Percentiles rank a stretch among this genome's conserved stretches.
phyloP scores from a whole-genome alignment of 2,888 invertebrate genomes.

The Rutpela maculata region DNA sequence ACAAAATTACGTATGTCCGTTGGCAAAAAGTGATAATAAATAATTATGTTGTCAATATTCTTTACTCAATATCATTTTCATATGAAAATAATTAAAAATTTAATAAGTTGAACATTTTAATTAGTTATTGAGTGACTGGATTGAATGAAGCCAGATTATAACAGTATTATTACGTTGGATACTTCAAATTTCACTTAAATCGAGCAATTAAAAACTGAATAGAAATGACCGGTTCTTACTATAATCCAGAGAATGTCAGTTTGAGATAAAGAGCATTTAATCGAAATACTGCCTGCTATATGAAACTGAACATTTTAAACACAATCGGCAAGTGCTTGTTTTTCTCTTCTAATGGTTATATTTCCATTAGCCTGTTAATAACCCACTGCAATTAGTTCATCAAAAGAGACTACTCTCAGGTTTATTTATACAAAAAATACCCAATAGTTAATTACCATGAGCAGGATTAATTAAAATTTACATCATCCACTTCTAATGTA shows the following conservation, averaged over 20 bases:
- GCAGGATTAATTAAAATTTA: slow-evolving; percentile 11
- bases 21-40: no score
- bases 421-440: slow-evolving; percentile 14
- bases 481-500: not conserved
- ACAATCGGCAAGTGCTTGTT: not conserved
- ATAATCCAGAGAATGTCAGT: slow-evolving; percentile 17
- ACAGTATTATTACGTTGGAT: no score
- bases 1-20: not conserved
- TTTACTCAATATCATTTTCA: no score
- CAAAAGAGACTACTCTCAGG: slow-evolving; percentile 2
- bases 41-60: no score
- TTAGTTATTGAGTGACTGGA: no score
- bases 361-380: slow-evolving; percentile 22
- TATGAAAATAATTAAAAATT: no score
- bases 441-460: slow-evolving; percentile 11
- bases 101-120: no score
- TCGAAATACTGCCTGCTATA: slow-evolving; percentile 9
- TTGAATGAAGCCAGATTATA: no score
- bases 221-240: slow-evolving; percentile 12
- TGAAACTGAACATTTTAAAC: slow-evolving; percentile 1
- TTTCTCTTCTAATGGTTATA: slow-evolving; percentile 16
- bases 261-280: slow-evolving; percentile 20
- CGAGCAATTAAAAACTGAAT: slow-evolving; percentile 21
- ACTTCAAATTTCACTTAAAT: slow-evolving; percentile 3
- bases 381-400: slow-evolving; percentile 25